Conservation (phyloP, 2,797 vertebrate species). For the Danio kyathit region DNA sequence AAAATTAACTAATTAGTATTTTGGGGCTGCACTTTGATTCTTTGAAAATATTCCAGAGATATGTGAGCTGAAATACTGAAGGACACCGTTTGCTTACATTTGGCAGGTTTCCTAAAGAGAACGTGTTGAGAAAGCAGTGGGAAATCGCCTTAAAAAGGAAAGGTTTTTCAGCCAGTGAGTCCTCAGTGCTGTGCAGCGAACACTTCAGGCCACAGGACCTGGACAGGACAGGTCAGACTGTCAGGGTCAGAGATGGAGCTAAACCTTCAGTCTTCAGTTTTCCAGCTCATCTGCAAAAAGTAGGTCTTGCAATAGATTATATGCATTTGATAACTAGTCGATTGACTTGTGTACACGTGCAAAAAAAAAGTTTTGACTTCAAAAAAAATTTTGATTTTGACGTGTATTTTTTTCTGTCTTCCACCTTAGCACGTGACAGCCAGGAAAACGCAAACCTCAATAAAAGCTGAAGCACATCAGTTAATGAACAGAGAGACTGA, state of each 20-base stretch:
- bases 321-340: neutral
- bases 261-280: slow-evolving; percentile 49
- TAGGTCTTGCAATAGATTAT: slow-evolving; percentile 20
- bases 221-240: slow-evolving; percentile 57
- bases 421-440: slow-evolving; percentile 37
- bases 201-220: slow-evolving; percentile 56
- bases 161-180: slow-evolving; percentile 30
- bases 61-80: too few species aligned
- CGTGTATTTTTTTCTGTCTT: too few species aligned
- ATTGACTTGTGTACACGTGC: neutral
- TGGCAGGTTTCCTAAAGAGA: slow-evolving; percentile 57
- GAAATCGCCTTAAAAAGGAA: slow-evolving; percentile 40
- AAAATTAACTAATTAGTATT: too few species aligned
- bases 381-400: too few species aligned
- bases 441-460: slow-evolving; percentile 48
- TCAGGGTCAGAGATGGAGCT: slow-evolving; percentile 53
- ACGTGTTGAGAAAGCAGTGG: slow-evolving; percentile 53
- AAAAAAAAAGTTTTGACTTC: too few species aligned
- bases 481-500: slow-evolving; percentile 23
- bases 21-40: too few species aligned
- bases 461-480: slow-evolving; percentile 26
- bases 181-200: slow-evolving; percentile 51
- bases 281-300: slow-evolving; percentile 35
- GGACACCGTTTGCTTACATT: neutral
- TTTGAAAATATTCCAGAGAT: too few species aligned